Conservation (phyloP, 2,888 invertebrate species). For the Drosophila tripunctata region DNA sequence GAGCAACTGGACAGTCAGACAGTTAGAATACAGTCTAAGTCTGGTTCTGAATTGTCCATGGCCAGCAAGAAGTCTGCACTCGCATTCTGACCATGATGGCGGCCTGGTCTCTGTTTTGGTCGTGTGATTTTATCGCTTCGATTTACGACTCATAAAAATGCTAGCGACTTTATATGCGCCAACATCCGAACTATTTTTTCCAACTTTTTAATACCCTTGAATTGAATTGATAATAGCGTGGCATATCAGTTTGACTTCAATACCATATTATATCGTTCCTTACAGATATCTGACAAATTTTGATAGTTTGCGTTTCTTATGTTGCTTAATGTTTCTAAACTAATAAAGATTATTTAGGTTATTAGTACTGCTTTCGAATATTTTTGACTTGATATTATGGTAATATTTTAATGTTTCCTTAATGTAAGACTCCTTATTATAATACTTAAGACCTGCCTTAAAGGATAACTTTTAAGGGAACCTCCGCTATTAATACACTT, state of each 20-base stretch:
- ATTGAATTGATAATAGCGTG: not conserved
- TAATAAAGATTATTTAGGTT: not conserved
- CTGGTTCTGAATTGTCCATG: slow-evolving; percentile 13
- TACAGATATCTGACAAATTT: not conserved
- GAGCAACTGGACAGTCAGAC: slow-evolving; percentile 40
- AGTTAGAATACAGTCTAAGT: slow-evolving; percentile 5
- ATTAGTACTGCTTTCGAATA: not conserved
- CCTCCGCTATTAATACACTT: not conserved
- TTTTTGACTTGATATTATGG: not conserved
- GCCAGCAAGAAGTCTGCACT: slow-evolving; percentile 11
- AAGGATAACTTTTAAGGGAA: not conserved
- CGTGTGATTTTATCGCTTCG: slow-evolving; percentile 78
- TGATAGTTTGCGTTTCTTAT: not conserved
- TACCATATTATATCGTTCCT: no score
- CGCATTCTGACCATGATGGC: slow-evolving; percentile 18
- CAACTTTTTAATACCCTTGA: slow-evolving; percentile 6
- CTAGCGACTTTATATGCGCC: slow-evolving; percentile 63
- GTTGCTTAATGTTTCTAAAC: not conserved
- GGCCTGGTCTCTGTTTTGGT: slow-evolving; percentile 60
- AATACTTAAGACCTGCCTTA: not conserved
- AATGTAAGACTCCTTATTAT: not conserved
- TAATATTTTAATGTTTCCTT: not conserved
- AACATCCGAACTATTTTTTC: slow-evolving; percentile 22
- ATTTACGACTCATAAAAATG: slow-evolving; percentile 81
- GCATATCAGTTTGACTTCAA: no score